These are phyloP conservation scores for Chaitophorus viminalis DNA, from an alignment of 2,888 invertebrate genomes.

Conservation along the genomic window DNA sequence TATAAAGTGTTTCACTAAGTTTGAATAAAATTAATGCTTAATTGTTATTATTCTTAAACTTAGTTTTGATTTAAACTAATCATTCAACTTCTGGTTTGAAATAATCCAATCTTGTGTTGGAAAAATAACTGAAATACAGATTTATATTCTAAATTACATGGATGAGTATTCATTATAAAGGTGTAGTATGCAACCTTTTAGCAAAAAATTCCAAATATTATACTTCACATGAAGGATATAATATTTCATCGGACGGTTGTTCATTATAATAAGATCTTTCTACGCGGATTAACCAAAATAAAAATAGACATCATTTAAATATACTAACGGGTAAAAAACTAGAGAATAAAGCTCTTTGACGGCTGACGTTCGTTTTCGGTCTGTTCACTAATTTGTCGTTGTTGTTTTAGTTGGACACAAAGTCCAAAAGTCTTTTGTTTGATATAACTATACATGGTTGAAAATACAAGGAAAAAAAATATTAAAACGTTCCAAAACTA, in stretches of 20 bases:
- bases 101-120: neutral
- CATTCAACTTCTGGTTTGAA: neutral
- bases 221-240: neutral
- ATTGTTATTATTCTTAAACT: too few species aligned
- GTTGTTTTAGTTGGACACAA: conserved; percentile 22
- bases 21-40: too few species aligned
- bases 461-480: conserved; percentile 6
- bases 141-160: neutral
- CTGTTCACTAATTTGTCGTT: conserved; percentile 30
- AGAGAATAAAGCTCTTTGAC: conserved; percentile 22
- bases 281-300: neutral
- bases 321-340: neutral
- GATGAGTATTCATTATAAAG: too few species aligned
- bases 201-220: neutral
- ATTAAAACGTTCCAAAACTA: conserved; percentile 1
- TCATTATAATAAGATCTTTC: neutral
- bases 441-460: neutral
- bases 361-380: conserved; percentile 36
- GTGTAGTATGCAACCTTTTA: neutral
- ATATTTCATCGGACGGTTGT: neutral
- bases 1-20: too few species aligned
- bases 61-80: neutral
- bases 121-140: neutral
- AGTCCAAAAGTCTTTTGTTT: conserved; percentile 16
- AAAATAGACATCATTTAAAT: conserved; percentile 15